A percentile compares a stretch with the other conserved stretches of the same genome.
These are phyloP conservation scores for Megathymus violae DNA, from an alignment of 1,140 invertebrate species.

Conservation along the genomic window DNA sequence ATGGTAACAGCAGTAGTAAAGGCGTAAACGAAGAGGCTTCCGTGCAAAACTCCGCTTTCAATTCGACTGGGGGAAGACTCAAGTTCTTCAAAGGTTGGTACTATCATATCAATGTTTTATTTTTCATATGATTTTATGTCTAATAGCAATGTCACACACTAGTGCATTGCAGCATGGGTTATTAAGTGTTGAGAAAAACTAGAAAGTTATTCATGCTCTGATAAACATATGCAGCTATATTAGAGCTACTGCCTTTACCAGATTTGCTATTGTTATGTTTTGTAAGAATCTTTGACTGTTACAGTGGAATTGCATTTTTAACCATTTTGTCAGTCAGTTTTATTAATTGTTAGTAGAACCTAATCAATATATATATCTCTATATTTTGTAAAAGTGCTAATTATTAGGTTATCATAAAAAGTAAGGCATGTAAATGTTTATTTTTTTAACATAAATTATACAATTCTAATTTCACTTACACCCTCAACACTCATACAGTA, in stretches of 20 bases:
- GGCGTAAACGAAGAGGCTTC: conserved; percentile 69
- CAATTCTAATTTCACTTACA: too few species aligned
- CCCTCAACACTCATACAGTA: too few species aligned
- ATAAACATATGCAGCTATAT: conserved; percentile 75
- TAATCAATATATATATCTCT: too few species aligned
- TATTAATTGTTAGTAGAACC: too few species aligned
- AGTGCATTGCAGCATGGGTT: conserved; percentile 8
- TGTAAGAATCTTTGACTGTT: conserved; percentile 54
- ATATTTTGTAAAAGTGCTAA: too few species aligned
- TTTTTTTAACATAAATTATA: too few species aligned
- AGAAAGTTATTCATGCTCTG: conserved; percentile 84
- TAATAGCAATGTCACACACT: conserved; percentile 4
- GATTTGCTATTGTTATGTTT: conserved; percentile 70
- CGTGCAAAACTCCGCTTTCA: conserved; percentile 61
- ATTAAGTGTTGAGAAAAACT: conserved; percentile 57
- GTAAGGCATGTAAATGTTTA: neutral
- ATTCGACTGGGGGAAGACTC: conserved; percentile 83
- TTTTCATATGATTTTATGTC: conserved; percentile 7
- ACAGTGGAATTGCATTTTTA: conserved; percentile 33
- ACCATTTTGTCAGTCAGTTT: neutral
- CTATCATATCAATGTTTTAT: conserved; percentile 21
- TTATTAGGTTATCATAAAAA: too few species aligned
- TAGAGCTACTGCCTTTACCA: conserved; percentile 61
- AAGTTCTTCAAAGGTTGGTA: conserved; percentile 86
- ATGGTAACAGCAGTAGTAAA: conserved; percentile 85